Evolutionary conservation across 2,113 vertebrate genomes (phyloP), one percentile per base, ranked within the genome.

Genomic region (Orientallactaga bullata): DNA sequence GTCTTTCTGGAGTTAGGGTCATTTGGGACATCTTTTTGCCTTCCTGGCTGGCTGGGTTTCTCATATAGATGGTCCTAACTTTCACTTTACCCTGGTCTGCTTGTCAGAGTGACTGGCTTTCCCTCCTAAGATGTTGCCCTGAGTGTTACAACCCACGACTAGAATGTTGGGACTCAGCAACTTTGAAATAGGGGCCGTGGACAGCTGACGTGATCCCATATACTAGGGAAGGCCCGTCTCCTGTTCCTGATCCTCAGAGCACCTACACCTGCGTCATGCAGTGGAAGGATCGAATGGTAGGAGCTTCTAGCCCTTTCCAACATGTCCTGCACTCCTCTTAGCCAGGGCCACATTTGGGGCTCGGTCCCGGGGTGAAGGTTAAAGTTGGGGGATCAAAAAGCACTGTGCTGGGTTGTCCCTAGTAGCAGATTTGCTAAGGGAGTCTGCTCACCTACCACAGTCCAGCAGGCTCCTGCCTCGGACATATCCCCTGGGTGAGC

Each of bases 41-140:
- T 47, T 68, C 65, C 11, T 7, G 32, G 42, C 68, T 85, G 85
- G 21, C 86, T 69, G 51, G 51, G 32, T 77, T 92, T 85, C 71
- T 66, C 35, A 21, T 16, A 39, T n/a, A 87, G 24, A 60, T 66
- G 61, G 69, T n/a, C 37, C 88, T 85, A 47, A 93, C 73, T 96
- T 78, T 74, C 82, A 83, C 32, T 80, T 88, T 18, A 94, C 18
- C 77, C n/a, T 68, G n/a, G 15, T 10, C 35, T 24, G 28, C 15
- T 71, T 90, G 69, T 61, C 79, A 55, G 11, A 84, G 63, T 61
- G 42, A 65, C 23, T 35, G 79, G 55, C 30, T 77, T 83, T 66
- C 24, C 28, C 18, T 63, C 17, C 26, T 24, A 32, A 94, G 85
- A 58, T 30, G 7, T 35, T 60, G 7, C 17, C 12, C 16, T 21